Evolutionary conservation across 2,797 vertebrate genomes (phyloP).

Genomic region (Galaxias olidus): DNA sequence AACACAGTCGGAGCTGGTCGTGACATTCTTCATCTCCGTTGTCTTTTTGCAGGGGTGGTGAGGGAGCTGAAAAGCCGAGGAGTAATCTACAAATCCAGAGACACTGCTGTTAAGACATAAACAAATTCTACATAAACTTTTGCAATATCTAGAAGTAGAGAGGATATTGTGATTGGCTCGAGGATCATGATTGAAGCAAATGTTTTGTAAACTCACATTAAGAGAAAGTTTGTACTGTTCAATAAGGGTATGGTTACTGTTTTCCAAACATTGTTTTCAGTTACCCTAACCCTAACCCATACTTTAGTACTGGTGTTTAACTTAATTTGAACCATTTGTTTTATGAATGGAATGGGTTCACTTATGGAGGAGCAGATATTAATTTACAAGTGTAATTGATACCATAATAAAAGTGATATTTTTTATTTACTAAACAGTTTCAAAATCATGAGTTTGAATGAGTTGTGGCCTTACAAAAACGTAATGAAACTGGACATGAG

Average conservation of each 20-base stretch:
- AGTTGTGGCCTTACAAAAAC: neutral
- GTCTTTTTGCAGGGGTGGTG: slow-evolving; percentile 83
- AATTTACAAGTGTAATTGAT: slow-evolving; percentile 22
- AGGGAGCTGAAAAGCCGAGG: slow-evolving; percentile 96
- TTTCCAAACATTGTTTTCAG: neutral
- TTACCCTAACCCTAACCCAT: too few species aligned
- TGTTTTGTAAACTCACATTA: neutral
- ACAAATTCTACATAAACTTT: neutral
- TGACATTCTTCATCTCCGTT: neutral
- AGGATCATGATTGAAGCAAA: neutral
- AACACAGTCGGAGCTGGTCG: neutral
- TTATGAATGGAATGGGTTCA: neutral
- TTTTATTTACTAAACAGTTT: too few species aligned
- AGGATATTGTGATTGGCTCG: neutral
- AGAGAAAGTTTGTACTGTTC: neutral
- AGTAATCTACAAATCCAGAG: slow-evolving; percentile 97
- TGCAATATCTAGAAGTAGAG: neutral
- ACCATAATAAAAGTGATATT: slow-evolving; percentile 36
- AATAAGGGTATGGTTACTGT: neutral
- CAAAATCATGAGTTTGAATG: slow-evolving; percentile 11
- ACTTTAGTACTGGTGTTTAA: neutral
- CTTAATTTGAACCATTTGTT: neutral
- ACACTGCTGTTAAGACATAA: slow-evolving; percentile 92
- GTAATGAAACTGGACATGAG: too few species aligned
- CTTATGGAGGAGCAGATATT: neutral